Evolutionary conservation across 2,113 vertebrate genomes (phyloP).

Genomic region (Leptocoma aspasia): DNA sequence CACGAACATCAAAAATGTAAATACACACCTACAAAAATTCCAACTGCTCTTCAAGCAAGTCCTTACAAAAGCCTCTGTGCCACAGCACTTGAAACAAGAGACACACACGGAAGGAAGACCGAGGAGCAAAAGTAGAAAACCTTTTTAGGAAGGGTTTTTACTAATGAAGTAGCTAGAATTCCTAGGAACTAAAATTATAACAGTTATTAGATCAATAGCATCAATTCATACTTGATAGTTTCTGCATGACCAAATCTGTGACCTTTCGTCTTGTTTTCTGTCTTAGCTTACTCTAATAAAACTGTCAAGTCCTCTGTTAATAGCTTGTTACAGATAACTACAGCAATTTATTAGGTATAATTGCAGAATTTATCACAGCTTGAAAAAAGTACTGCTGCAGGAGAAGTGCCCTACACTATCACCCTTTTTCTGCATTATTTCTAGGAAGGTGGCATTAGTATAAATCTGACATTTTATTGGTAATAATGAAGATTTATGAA

Average conservation of each 20-base stretch:
- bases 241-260: background rate
- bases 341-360: background rate
- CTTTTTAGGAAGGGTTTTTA: background rate
- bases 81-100: background rate
- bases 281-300: background rate
- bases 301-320: background rate
- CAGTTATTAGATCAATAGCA: background rate
- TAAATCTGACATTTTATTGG: background rate
- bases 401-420: background rate
- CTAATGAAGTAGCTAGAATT: background rate
- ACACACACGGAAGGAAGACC: background rate
- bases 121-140: background rate
- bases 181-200: background rate
- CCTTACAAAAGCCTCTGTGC: background rate
- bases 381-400: background rate
- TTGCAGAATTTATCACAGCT: background rate
- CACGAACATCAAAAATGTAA: background rate
- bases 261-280: background rate
- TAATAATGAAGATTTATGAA: background rate
- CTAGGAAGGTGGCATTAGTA: background rate
- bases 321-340: background rate
- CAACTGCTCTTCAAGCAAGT: background rate
- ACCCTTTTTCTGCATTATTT: background rate
- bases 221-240: background rate
- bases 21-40: background rate